These are phyloP conservation scores for Corythaeola cristata DNA, from an alignment of 2,113 vertebrate species.

Conservation along the genomic window DNA sequence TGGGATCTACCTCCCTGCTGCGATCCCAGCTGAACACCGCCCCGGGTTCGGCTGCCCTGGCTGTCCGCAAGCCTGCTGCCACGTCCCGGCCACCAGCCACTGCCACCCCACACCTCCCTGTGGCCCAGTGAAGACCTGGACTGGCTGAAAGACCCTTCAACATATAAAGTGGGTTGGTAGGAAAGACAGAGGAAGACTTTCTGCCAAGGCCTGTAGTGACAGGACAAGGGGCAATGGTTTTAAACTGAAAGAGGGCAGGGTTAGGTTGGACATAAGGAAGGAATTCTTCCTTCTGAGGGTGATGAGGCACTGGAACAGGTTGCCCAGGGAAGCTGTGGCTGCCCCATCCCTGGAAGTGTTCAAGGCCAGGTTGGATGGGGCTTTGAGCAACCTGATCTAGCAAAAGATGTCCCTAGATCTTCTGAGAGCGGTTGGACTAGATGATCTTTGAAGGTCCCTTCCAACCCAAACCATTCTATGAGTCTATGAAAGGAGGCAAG, in stretches of 20 bases:
- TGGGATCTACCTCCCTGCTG: not conserved
- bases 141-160: not conserved
- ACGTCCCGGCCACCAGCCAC: not conserved
- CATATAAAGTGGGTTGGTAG: not conserved
- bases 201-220: accelerated
- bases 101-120: not conserved
- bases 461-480: not conserved
- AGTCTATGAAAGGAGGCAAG: not conserved
- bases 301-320: accelerated
- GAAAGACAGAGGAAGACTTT: not conserved
- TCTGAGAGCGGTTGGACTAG: accelerated
- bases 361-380: accelerated
- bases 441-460: not conserved
- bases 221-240: not conserved
- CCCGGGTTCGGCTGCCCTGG: accelerated
- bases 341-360: not conserved
- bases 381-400: not conserved
- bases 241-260: not conserved
- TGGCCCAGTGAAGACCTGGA: not conserved
- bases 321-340: not conserved
- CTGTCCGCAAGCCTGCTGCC: not conserved
- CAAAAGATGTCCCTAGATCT: not conserved
- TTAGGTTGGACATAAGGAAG: not conserved
- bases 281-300: not conserved
- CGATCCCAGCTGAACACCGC: accelerated